Percentiles rank a stretch among this genome's conserved stretches.
Evolutionary conservation across 2,888 invertebrate species (phyloP).

Genomic region (Platerodrilus igneus): DNA sequence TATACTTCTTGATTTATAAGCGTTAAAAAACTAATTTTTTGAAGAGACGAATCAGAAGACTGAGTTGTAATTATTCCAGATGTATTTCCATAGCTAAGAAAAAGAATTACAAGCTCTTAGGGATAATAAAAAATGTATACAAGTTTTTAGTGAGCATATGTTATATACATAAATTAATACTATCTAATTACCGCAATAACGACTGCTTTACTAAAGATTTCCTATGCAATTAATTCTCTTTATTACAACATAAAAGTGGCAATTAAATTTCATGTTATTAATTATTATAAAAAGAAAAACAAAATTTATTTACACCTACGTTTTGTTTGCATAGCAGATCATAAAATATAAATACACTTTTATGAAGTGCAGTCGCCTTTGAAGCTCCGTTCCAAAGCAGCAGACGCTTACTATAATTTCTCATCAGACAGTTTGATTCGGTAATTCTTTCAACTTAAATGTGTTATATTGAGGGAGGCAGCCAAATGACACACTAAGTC

Average conservation of each 20-base stretch:
- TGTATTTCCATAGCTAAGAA: too few species aligned
- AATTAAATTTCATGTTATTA: slow-evolving; percentile 20
- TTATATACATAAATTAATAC: too few species aligned
- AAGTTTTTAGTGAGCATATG: too few species aligned
- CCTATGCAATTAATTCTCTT: slow-evolving; percentile 22
- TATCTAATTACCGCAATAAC: slow-evolving; percentile 21
- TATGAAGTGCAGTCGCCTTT: slow-evolving; percentile 19
- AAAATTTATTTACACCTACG: slow-evolving; percentile 20
- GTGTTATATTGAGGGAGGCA: slow-evolving; percentile 22
- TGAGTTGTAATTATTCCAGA: too few species aligned
- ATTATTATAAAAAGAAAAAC: slow-evolving; percentile 4
- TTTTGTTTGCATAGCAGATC: slow-evolving; percentile 9
- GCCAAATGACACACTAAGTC: too few species aligned
- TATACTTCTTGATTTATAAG: too few species aligned
- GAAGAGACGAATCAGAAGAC: too few species aligned
- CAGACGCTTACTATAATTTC: slow-evolving; percentile 27
- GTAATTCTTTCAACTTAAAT: slow-evolving; percentile 24
- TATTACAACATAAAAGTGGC: slow-evolving; percentile 20
- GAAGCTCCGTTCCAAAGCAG: slow-evolving; percentile 17
- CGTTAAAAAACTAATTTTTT: too few species aligned
- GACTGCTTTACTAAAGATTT: slow-evolving; percentile 17
- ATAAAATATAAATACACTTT: slow-evolving; percentile 15
- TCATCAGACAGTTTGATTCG: slow-evolving; percentile 24
- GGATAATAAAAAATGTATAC: too few species aligned
- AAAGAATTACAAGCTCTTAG: too few species aligned